phyloP scores from a whole-genome alignment of 2,113 vertebrate species.

The Maccullochella peelii region DNA sequence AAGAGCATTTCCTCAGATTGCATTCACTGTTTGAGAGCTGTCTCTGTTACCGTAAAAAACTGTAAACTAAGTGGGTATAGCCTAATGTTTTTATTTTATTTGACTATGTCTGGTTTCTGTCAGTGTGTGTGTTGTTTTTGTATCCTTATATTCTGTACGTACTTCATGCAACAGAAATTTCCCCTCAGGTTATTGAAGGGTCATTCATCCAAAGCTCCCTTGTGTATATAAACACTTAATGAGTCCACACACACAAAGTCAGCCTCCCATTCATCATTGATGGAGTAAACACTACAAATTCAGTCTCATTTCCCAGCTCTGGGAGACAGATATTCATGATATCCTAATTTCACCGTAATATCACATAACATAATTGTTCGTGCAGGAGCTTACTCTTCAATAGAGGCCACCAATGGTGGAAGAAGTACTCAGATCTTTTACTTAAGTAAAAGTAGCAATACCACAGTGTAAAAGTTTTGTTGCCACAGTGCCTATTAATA shows the following conservation, averaged over 20 bases:
- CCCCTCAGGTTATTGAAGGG: constrained; percentile 44
- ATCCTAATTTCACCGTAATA: constrained; percentile 2
- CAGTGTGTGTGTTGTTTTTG: constrained; percentile 46
- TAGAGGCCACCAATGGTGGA: not conserved
- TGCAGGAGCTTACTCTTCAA: not conserved
- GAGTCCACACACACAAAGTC: constrained; percentile 38
- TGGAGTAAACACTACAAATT: constrained; percentile 36
- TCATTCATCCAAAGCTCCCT: constrained; percentile 62
- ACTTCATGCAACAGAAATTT: constrained; percentile 48
- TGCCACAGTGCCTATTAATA: too few relatives aligned
- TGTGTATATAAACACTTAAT: constrained; percentile 64
- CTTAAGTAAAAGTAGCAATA: too few relatives aligned
- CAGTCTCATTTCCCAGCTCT: constrained; percentile 11
- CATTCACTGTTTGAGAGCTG: not conserved
- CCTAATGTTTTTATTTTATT: not conserved
- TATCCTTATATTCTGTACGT: constrained; percentile 41
- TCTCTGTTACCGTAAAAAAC: not conserved
- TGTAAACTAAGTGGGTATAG: not conserved
- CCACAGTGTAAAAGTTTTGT: too few relatives aligned
- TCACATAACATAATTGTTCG: not conserved
- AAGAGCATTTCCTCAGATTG: not conserved
- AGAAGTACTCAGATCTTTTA: too few relatives aligned
- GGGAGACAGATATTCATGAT: constrained; percentile 15
- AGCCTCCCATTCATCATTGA: constrained; percentile 61
- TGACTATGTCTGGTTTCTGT: constrained; percentile 50